Evolutionary conservation across 2,888 invertebrate genomes (phyloP).

Genomic region (Nebria brevicollis): DNA sequence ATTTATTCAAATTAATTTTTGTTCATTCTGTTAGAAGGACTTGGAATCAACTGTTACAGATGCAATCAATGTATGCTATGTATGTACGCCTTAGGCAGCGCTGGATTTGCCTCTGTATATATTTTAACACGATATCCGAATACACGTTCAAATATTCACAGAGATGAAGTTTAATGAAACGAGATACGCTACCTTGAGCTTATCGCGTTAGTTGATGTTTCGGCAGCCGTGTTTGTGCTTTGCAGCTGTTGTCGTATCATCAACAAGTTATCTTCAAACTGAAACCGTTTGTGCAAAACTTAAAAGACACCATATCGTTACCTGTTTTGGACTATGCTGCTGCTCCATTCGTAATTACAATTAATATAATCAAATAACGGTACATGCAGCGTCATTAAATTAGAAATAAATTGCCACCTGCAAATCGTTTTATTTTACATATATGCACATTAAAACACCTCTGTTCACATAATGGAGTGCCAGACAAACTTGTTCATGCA

Average conservation of each 20-base stretch:
- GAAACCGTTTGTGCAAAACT: not conserved
- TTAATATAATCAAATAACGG: not conserved
- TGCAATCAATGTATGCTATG: not conserved
- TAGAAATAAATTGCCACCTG: not conserved
- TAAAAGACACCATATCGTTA: not conserved
- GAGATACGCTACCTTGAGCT: not conserved
- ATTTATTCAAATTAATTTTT: no score
- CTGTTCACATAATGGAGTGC: no score
- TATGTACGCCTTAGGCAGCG: not conserved
- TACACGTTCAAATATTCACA: not conserved
- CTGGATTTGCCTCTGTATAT: not conserved
- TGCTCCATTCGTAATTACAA: not conserved
- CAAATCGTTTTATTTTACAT: not conserved
- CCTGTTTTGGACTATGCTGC: not conserved
- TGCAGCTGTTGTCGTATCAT: not conserved
- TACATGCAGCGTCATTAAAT: not conserved
- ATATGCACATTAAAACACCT: no score
- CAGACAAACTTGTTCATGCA: no score
- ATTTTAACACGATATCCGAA: not conserved
- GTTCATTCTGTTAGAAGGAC: no score
- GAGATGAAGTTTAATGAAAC: not conserved
- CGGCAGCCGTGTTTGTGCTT: not conserved
- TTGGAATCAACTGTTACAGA: no score
- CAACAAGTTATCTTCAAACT: not conserved
- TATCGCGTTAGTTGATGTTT: conserved; percentile 1